Evolutionary conservation across 1,140 invertebrate species (phyloP), one percentile per base, ranked within the genome.

Genomic region (Kradibia gibbosae): DNA sequence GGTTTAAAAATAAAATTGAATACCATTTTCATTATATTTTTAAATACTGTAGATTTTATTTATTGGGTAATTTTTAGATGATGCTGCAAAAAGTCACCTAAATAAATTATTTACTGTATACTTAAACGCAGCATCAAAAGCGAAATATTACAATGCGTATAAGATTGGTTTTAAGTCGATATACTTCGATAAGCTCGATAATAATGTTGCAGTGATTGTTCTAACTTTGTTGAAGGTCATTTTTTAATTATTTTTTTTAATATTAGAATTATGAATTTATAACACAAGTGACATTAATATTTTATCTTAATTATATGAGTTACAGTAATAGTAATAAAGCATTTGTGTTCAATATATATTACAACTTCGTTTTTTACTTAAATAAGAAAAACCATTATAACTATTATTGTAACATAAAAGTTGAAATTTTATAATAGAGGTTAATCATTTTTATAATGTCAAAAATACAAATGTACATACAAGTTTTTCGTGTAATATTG

Each of bases 181-280:
- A 81, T 25, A 70, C 31, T 45, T 71, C 31, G n/a, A 81, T 77
- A 81, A 77, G 73, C 73, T 81, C 74, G 65, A 81, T 77, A 73
- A 60, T 34, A 71, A 36, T 71, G 62, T 53, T 71, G 57, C 22
- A 76, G n/a, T 81, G 73, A 81, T 81, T 81, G 80, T 81, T 81
- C 42, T 81, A 81, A 71, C 17, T 81, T 75, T 17, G 22, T 74
- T 80, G 65, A 39, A 76, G 57, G 31, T 81, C 42, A 75, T 67
- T 75, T 81, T 36, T 81, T 53, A 55, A 53, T 75, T 17, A 53
- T 75, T 67, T 81, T 42, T 48, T 28, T 71, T 81, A 70, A 5
- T 70, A 81, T 48, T 45, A 81, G 67, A 31, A 55, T 80, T 28
- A 57, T 15, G 57, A 60, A 71, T 78, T 39, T 71, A 48, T 78